Evolutionary conservation across 2,888 invertebrate species (phyloP).

Genomic region (Agapostemon virescens): DNA sequence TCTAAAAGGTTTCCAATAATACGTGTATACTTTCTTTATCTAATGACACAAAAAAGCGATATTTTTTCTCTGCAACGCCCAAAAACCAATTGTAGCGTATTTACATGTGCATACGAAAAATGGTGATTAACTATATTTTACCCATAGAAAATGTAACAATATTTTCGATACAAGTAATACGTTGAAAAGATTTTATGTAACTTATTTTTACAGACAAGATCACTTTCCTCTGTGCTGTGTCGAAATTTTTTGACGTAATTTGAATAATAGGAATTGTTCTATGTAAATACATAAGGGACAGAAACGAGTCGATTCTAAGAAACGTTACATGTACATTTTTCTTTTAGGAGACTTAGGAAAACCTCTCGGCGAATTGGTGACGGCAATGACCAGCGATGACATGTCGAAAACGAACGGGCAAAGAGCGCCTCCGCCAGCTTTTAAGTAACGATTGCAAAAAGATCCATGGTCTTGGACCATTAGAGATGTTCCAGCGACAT

Average conservation of each 20-base stretch:
- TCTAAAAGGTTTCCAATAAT: not conserved
- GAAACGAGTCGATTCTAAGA: not conserved
- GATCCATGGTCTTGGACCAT: conserved; percentile 11
- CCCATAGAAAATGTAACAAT: not conserved
- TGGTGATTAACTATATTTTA: conserved; percentile 3
- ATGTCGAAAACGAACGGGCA: conserved; percentile 74
- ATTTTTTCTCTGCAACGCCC: not conserved
- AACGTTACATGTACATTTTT: not conserved
- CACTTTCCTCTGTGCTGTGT: not conserved
- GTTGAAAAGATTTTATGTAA: not conserved
- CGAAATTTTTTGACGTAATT: not conserved
- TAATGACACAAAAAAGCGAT: not conserved
- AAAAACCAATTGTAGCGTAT: no score
- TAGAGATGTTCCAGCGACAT: conserved; percentile 35
- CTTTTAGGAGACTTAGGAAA: conserved; percentile 90
- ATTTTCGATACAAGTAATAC: not conserved
- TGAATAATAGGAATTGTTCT: not conserved
- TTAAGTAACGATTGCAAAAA: conserved; percentile 70
- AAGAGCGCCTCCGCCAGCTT: conserved; percentile 77
- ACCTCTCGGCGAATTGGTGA: conserved; percentile 93
- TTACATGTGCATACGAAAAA: conserved; percentile 29
- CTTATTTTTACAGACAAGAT: not conserved
- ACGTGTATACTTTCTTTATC: not conserved
- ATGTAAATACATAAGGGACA: not conserved
- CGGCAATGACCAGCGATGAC: conserved; percentile 91